Conservation (phyloP, 2,888 invertebrate genomes). For the Oligia fasciuncula region DNA sequence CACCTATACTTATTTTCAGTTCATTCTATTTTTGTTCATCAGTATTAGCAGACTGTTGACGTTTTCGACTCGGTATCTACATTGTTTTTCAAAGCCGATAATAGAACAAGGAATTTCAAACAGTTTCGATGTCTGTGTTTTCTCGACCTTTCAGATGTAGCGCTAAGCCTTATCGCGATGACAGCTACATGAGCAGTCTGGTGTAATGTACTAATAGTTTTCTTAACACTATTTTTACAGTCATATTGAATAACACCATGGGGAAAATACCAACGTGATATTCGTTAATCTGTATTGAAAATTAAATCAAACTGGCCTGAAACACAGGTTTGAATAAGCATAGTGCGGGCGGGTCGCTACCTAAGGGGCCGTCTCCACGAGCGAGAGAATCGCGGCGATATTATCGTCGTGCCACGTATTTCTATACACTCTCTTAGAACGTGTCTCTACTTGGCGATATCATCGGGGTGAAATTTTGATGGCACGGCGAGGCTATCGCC, state of each 20-base stretch:
- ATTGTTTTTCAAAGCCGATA: conserved; percentile 18
- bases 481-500: too few relatives aligned
- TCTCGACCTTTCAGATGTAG: conserved; percentile 19
- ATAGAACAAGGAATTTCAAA: conserved; percentile 28
- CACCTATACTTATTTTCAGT: neutral
- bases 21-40: neutral
- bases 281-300: neutral
- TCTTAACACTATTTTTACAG: conserved; percentile 10
- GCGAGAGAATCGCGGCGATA: too few relatives aligned
- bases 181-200: conserved; percentile 24
- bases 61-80: conserved; percentile 4
- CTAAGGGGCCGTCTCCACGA: too few relatives aligned
- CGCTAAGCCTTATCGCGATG: conserved; percentile 19
- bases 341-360: too few relatives aligned
- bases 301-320: neutral
- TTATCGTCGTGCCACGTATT: too few relatives aligned
- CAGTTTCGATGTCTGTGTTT: conserved; percentile 10
- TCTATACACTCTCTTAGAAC: too few relatives aligned
- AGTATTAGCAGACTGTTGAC: conserved; percentile 2
- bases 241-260: neutral
- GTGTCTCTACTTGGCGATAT: too few relatives aligned
- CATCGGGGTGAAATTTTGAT: too few relatives aligned
- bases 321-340: too few relatives aligned
- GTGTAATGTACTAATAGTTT: neutral
- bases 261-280: neutral